Conservation (phyloP, 2,797 vertebrate species). For the Synaphobranchus kaupii region DNA sequence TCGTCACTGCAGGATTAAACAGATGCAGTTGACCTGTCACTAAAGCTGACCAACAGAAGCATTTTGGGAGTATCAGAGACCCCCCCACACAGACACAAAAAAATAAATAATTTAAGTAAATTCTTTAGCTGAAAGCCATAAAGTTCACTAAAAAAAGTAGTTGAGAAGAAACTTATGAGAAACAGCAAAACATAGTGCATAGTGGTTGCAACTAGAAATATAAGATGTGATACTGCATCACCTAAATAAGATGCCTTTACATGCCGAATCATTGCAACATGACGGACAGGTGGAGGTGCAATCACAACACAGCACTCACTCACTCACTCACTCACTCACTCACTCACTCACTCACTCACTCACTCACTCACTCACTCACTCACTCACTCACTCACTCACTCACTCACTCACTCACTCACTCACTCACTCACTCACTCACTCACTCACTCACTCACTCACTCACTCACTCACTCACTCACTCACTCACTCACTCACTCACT, state of each 20-base stretch:
- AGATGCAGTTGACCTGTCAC: neutral
- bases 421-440: too few relatives aligned
- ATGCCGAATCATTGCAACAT: neutral
- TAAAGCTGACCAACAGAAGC: neutral
- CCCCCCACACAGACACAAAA: neutral
- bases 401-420: too few relatives aligned
- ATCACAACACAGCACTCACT: neutral
- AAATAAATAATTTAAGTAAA: neutral
- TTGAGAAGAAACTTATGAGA: neutral
- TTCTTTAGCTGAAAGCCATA: neutral
- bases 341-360: too few relatives aligned
- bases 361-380: too few relatives aligned
- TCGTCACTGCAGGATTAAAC: neutral
- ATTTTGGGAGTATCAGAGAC: neutral
- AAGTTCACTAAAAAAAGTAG: neutral
- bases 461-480: too few relatives aligned
- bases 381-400: too few relatives aligned
- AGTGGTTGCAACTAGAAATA: neutral
- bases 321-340: too few relatives aligned
- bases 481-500: too few relatives aligned
- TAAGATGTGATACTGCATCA: neutral
- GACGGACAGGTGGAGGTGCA: neutral
- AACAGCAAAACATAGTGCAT: neutral
- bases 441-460: too few relatives aligned
- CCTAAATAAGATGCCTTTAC: neutral